These are phyloP conservation scores for Haliaeetus leucogaster DNA, from an alignment of 2,113 vertebrate genomes.

Conservation along the genomic window DNA sequence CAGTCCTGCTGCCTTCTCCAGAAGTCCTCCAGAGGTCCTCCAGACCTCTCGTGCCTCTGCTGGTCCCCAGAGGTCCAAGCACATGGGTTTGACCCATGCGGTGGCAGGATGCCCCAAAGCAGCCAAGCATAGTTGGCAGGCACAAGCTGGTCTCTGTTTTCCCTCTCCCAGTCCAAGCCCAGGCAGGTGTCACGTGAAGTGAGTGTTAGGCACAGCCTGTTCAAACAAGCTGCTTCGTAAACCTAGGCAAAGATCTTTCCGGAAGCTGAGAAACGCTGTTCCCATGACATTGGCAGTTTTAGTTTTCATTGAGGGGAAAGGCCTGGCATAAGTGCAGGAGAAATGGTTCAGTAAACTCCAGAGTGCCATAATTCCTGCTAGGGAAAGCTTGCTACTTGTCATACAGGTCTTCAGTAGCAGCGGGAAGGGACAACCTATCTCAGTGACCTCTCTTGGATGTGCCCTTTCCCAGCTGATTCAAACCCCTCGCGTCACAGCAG, in stretches of 20 bases:
- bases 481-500: not conserved
- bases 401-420: not conserved
- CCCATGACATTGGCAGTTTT: not conserved
- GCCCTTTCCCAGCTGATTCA: not conserved
- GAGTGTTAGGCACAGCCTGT: not conserved
- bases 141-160: not conserved
- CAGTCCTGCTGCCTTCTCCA: not conserved
- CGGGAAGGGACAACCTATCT: not conserved
- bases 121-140: not conserved
- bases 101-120: not conserved
- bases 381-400: not conserved
- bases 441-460: not conserved
- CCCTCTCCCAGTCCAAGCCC: not conserved
- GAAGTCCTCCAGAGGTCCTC: not conserved
- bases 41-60: not conserved
- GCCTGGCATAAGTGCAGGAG: accelerated
- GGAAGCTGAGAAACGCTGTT: not conserved
- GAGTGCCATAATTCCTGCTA: not conserved
- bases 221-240: not conserved
- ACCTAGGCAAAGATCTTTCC: not conserved
- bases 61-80: not conserved
- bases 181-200: not conserved
- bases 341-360: not conserved
- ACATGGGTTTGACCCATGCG: accelerated
- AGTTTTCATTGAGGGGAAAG: not conserved